Conservation (phyloP, 2,888 invertebrate species). For the Apamea epomidion region DNA sequence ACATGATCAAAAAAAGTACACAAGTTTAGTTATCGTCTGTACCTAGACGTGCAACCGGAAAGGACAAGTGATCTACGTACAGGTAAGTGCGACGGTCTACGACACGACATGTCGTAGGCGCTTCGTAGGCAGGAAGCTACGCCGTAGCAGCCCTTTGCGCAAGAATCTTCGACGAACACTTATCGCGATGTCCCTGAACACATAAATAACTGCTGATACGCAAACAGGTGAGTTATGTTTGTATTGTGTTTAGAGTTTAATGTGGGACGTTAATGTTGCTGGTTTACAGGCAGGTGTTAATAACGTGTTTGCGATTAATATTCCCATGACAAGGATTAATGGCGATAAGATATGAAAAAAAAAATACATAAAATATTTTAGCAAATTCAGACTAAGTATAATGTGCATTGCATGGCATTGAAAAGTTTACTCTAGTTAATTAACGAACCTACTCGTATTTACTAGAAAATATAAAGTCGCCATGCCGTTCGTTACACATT, state of each 20-base stretch:
- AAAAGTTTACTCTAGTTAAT: not conserved
- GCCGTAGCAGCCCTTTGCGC: conserved; percentile 64
- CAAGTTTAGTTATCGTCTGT: conserved; percentile 27
- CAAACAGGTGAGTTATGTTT: conserved; percentile 58
- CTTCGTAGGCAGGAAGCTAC: conserved; percentile 66
- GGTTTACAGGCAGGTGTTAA: conserved; percentile 19
- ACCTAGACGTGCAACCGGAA: conserved; percentile 56
- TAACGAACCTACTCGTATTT: not conserved
- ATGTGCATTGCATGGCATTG: not conserved
- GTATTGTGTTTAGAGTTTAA: conserved; percentile 50
- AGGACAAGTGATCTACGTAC: conserved; percentile 54
- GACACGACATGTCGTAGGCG: conserved; percentile 56
- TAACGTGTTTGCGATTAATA: conserved; percentile 6
- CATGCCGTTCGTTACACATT: not conserved
- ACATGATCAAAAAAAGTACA: conserved; percentile 45
- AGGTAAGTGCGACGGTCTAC: conserved; percentile 44
- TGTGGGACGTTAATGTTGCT: conserved; percentile 30
- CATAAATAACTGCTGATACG: conserved; percentile 66
- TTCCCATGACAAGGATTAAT: not conserved
- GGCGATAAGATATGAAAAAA: not conserved
- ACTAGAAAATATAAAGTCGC: not conserved
- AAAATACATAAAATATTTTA: not conserved
- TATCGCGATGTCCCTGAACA: conserved; percentile 56
- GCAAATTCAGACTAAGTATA: not conserved
- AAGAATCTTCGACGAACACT: conserved; percentile 62